A percentile compares a stretch with the other conserved stretches of the same genome.
Conservation (phyloP, 1,140 invertebrate genomes). For the Harlomillsia oculata region DNA sequence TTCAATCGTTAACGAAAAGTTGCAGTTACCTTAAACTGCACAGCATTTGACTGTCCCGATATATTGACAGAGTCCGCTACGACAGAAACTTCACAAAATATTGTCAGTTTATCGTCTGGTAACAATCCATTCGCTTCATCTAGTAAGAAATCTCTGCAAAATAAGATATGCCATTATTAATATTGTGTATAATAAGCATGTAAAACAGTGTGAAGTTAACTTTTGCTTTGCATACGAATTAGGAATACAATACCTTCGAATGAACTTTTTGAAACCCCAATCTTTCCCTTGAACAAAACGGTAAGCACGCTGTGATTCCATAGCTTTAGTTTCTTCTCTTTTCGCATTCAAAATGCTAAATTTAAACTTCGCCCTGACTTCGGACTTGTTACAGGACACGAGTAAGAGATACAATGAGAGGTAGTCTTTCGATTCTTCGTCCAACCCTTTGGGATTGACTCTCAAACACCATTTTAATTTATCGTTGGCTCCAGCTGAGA, state of each 20-base stretch:
- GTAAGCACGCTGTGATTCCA: conserved; percentile 77
- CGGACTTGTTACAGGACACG: conserved; percentile 98
- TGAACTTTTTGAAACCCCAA: conserved; percentile 99
- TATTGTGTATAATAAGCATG: not conserved
- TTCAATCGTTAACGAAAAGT: not conserved
- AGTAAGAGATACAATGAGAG: conserved; percentile 94
- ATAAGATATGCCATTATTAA: not conserved
- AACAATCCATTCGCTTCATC: conserved; percentile 96
- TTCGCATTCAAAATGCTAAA: conserved; percentile 99
- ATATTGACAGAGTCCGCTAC: conserved; percentile 97
- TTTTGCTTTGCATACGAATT: not conserved
- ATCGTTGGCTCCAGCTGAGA: conserved; percentile 97
- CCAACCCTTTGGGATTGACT: conserved; percentile 97
- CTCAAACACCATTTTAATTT: conserved; percentile 92
- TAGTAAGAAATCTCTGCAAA: conserved; percentile 76
- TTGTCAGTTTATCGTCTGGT: conserved; percentile 96
- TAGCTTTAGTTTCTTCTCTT: conserved; percentile 97
- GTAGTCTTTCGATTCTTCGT: conserved; percentile 99
- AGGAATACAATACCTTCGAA: conserved; percentile 61
- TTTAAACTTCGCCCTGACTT: conserved; percentile 99
- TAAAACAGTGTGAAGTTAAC: not conserved
- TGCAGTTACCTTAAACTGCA: conserved; percentile 79
- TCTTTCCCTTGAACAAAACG: conserved; percentile 97
- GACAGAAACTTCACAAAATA: conserved; percentile 96
- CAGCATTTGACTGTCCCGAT: conserved; percentile 84